Evolutionary conservation across 2,113 vertebrate species (phyloP).

Genomic region (Progne subis): DNA sequence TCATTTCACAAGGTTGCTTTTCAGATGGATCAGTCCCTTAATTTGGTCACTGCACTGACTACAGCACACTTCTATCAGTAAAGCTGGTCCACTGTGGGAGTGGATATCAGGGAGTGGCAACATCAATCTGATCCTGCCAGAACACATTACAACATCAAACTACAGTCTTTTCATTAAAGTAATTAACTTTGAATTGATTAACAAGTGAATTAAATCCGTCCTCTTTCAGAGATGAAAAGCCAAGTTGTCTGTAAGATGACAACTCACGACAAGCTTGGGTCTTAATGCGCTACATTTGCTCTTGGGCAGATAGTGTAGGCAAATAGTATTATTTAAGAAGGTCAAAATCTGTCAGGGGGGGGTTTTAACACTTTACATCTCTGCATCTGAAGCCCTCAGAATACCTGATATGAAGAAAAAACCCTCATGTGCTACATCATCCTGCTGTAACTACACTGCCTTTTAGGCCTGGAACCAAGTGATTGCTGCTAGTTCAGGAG

Average conservation of each 20-base stretch:
- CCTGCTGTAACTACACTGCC: not conserved
- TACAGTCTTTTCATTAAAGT: not conserved
- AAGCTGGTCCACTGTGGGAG: not conserved
- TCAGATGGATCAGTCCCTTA: not conserved
- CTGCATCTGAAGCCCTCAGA: not conserved
- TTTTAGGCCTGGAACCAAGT: not conserved
- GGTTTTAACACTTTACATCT: not conserved
- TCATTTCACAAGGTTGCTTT: not conserved
- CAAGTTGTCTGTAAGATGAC: not conserved
- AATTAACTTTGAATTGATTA: slow-evolving; percentile 31
- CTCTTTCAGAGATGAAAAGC: not conserved
- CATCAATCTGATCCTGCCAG: not conserved
- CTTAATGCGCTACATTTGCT: not conserved
- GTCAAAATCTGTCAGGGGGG: not conserved
- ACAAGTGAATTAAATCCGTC: not conserved
- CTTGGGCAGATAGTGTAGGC: not conserved
- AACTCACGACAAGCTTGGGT: not conserved
- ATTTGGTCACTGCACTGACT: not conserved
- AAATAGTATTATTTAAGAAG: not conserved
- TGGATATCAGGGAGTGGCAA: not conserved
- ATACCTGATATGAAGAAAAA: not conserved
- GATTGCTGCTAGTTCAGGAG: not conserved
- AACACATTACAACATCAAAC: not conserved
- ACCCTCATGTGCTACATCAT: not conserved
- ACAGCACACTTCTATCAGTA: not conserved